Evolutionary conservation across 2,113 vertebrate species (phyloP), one percentile per base, ranked within the genome.

Genomic region (Promerops cafer): DNA sequence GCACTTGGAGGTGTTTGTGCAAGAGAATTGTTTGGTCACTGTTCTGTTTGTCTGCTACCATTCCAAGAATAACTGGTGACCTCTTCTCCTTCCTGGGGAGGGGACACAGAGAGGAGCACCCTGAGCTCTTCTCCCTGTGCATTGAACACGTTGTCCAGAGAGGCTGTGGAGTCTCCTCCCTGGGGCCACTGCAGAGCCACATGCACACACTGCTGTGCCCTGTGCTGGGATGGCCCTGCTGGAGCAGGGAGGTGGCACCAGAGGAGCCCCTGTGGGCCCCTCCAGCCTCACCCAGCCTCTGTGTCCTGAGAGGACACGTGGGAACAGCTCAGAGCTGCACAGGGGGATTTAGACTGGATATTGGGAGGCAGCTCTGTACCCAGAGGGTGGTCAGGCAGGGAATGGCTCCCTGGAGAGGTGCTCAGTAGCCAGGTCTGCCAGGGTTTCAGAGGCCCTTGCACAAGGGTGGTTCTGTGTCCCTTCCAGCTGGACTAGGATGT

Each of bases 221-320:
- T 49, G 70, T 0, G 83, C 70, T 40, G 60, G 82, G 60, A 10
- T 65, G 42, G 70, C 70, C 50, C 70, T 65, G 82, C 83, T 65
- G 83, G 50, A 30, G 60, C 59, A 56, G 28, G 49, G 60, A 65
- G 83, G 23, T 7, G 83, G 1, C 50, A 57, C 83, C 83, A 49
- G 9, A n/a, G 70, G 1, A 84, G 82, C 23, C 82, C 53, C 49
- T 16, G 9, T 1, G 33, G 45, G 45, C 3, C 16, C 45, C 3
- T 23, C 23, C 83, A 57, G 30, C 42, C 60, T 49, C 1, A 20
- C 20, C 52, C 70, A 35, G 0, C 11, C 35, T 16, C 30, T 3
- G 19, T 1, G 3, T 16, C 2, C 2, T 12, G n/a, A n/a, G 4
- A 40, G 35, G 39, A 47, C 40, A 47, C 18, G 5, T 9, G 27